phyloP scores from a whole-genome alignment of 2,888 invertebrate species.

The Lottia scabra region DNA sequence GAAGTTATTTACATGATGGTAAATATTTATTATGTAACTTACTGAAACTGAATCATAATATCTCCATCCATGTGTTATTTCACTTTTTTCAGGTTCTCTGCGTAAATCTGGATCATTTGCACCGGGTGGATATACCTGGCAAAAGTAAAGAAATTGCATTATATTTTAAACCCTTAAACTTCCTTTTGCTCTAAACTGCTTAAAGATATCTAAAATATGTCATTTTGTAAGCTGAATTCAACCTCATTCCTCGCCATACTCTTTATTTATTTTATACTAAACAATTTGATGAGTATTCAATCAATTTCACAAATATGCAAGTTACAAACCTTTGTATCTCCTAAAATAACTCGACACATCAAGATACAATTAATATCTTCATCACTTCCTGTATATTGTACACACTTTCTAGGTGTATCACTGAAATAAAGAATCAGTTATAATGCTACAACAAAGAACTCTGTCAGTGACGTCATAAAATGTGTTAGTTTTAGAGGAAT shows the following conservation, averaged over 20 bases:
- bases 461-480: too few species aligned
- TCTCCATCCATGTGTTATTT: slow-evolving; percentile 38
- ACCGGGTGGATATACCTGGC: slow-evolving; percentile 42
- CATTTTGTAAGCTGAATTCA: too few species aligned
- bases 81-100: slow-evolving; percentile 51
- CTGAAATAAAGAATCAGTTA: slow-evolving; percentile 31
- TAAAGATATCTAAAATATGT: too few species aligned
- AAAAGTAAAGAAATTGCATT: not conserved
- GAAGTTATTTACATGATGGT: too few species aligned
- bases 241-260: too few species aligned
- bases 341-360: slow-evolving; percentile 53
- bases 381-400: slow-evolving; percentile 33
- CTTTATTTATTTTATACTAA: too few species aligned
- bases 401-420: slow-evolving; percentile 57
- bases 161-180: too few species aligned
- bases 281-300: too few species aligned
- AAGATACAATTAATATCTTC: slow-evolving; percentile 40
- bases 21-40: slow-evolving; percentile 7
- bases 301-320: too few species aligned
- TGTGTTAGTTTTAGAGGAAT: too few species aligned
- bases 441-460: too few species aligned
- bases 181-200: too few species aligned
- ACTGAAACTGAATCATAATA: slow-evolving; percentile 57
- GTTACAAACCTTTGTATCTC: slow-evolving; percentile 53
- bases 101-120: slow-evolving; percentile 40